Conservation (phyloP, 2,888 invertebrate species). For the Caenorhabditis sinica region DNA sequence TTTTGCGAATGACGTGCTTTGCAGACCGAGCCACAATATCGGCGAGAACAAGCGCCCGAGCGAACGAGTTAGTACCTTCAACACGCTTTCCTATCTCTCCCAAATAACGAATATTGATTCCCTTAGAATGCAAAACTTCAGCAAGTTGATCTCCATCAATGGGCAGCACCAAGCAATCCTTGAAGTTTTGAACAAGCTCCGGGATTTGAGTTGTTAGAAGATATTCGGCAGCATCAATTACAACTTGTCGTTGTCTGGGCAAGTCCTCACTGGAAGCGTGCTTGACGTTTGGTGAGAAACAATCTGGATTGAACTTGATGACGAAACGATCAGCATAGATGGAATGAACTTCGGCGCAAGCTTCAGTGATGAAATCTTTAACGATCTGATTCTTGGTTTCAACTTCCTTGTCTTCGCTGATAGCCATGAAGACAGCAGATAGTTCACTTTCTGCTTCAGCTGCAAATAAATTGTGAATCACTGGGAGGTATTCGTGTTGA, state of each 20-base stretch:
- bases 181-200: slow-evolving; percentile 88
- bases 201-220: slow-evolving; percentile 93
- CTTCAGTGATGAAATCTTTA: slow-evolving; percentile 84
- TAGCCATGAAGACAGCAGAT: slow-evolving; percentile 59
- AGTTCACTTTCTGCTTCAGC: slow-evolving; percentile 66
- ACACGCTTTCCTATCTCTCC: slow-evolving; percentile 88
- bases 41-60: slow-evolving; percentile 89
- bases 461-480: background rate
- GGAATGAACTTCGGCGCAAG: slow-evolving; percentile 94
- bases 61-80: slow-evolving; percentile 49
- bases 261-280: slow-evolving; percentile 86
- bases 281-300: slow-evolving; percentile 94
- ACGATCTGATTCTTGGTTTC: slow-evolving; percentile 59
- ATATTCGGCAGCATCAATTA: slow-evolving; percentile 68
- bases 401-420: slow-evolving; percentile 64
- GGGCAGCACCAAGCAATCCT: slow-evolving; percentile 86
- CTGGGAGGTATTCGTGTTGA: too few relatives aligned
- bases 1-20: slow-evolving; percentile 93
- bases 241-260: slow-evolving; percentile 89
- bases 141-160: slow-evolving; percentile 95
- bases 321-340: slow-evolving; percentile 96
- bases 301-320: slow-evolving; percentile 98
- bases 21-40: slow-evolving; percentile 93
- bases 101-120: slow-evolving; percentile 97
- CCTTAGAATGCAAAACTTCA: slow-evolving; percentile 94